Conservation (phyloP, 2,888 invertebrate species). For the Osmoderma eremita region DNA sequence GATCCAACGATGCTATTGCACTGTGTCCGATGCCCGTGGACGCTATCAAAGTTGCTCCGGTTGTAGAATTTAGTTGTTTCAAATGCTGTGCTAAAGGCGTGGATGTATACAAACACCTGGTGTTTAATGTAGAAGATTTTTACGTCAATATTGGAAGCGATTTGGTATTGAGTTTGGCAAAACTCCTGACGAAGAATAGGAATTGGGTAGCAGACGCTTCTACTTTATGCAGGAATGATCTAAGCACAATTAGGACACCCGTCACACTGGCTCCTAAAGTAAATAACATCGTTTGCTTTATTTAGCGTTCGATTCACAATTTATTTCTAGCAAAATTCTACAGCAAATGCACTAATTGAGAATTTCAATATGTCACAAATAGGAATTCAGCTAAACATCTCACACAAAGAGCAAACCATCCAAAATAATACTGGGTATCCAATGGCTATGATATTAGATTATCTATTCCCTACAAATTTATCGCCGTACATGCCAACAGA, state of each 20-base stretch:
- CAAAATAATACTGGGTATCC: constrained; percentile 50
- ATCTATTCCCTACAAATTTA: constrained; percentile 60
- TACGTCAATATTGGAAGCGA: constrained; percentile 77
- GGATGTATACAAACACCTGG: constrained; percentile 71
- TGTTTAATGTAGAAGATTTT: constrained; percentile 74
- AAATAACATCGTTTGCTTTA: not conserved
- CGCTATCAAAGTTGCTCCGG: constrained; percentile 68
- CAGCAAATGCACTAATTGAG: constrained; percentile 45
- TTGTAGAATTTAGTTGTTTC: constrained; percentile 69
- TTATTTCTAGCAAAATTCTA: constrained; percentile 24
- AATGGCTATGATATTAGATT: constrained; percentile 56
- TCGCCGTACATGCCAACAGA: constrained; percentile 63
- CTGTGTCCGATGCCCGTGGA: constrained; percentile 65
- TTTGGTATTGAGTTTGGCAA: constrained; percentile 71
- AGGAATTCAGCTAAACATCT: constrained; percentile 58
- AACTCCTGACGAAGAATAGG: constrained; percentile 67
- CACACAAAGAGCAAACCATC: constrained; percentile 60
- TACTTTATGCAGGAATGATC: constrained; percentile 63
- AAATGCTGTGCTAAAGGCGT: constrained; percentile 68
- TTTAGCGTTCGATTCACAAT: constrained; percentile 7
- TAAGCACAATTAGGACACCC: constrained; percentile 70
- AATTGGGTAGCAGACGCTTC: constrained; percentile 70
- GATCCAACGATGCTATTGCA: constrained; percentile 53
- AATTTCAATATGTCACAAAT: constrained; percentile 55
- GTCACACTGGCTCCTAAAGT: constrained; percentile 63